Percentiles rank a stretch among this genome's conserved stretches.
phyloP scores from a whole-genome alignment of 2,797 vertebrate genomes.

The Amazona finschi region DNA sequence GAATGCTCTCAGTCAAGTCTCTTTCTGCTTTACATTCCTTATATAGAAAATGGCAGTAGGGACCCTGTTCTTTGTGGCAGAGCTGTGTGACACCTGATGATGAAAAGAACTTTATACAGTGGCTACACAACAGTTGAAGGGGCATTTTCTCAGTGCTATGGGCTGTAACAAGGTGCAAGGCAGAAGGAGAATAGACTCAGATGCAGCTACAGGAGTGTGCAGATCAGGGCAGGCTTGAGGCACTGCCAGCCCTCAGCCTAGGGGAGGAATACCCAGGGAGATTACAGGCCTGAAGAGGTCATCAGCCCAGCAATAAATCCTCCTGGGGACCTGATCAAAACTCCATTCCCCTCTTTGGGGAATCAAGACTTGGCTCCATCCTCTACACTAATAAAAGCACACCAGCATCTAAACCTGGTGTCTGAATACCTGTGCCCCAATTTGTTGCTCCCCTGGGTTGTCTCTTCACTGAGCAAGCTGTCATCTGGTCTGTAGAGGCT shows the following conservation, averaged over 20 bases:
- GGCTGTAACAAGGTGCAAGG: neutral
- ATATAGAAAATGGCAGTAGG: neutral
- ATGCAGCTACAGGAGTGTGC: too few relatives aligned
- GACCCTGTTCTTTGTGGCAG: neutral
- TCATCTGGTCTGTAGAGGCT: neutral
- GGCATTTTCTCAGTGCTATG: neutral
- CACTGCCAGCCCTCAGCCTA: neutral
- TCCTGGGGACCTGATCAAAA: neutral
- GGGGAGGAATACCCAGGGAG: neutral
- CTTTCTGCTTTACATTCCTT: neutral
- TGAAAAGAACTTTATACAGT: neutral
- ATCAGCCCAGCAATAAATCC: neutral
- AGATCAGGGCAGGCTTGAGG: neutral
- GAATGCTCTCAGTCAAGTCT: neutral
- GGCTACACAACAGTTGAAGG: neutral
- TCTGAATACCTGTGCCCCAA: neutral
- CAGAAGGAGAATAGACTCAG: neutral
- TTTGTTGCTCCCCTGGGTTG: neutral
- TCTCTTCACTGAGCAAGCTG: neutral
- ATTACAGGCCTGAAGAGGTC: neutral
- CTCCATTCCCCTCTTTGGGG: neutral
- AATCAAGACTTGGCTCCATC: neutral
- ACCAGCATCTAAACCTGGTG: neutral
- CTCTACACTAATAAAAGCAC: neutral
- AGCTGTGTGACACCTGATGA: neutral